phyloP scores from a whole-genome alignment of 1,140 invertebrate species.

The Adoxophyes honmai region DNA sequence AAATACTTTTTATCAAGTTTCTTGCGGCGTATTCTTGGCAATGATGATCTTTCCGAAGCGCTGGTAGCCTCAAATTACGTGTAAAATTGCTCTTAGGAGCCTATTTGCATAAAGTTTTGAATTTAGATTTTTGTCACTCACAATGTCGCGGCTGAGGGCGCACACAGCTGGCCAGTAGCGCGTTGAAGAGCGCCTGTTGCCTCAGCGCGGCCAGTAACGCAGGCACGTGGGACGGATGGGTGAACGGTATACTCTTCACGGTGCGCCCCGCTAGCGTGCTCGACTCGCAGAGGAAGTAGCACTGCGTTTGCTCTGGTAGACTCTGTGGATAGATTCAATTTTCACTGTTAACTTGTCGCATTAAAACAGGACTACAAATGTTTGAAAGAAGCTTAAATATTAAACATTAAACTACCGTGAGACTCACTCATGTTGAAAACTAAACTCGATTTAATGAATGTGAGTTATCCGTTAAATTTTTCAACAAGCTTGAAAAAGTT shows the following conservation, averaged over 20 bases:
- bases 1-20: too few species aligned
- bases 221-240: slow-evolving; percentile 95
- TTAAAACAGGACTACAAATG: slow-evolving; percentile 39
- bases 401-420: too few species aligned
- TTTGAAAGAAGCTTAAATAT: too few species aligned
- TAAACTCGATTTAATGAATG: too few species aligned
- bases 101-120: too few species aligned
- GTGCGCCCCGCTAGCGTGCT: slow-evolving; percentile 88
- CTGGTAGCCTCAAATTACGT: too few species aligned
- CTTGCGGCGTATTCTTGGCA: too few species aligned
- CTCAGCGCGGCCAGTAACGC: slow-evolving; percentile 90
- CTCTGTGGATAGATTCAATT: slow-evolving; percentile 75
- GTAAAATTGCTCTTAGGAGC: too few species aligned
- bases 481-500: too few species aligned
- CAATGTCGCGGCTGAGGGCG: slow-evolving; percentile 86
- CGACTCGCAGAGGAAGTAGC: slow-evolving; percentile 93
- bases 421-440: too few species aligned
- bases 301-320: slow-evolving; percentile 94
- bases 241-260: slow-evolving; percentile 92
- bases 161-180: slow-evolving; percentile 91
- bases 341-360: not conserved
- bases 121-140: slow-evolving; percentile 53
- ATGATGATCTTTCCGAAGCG: too few species aligned
- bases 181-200: slow-evolving; percentile 95
- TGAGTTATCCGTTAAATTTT: too few species aligned